Percentiles rank a stretch among this genome's conserved stretches.
Conservation (phyloP, 2,888 invertebrate genomes). For the Thereva nobilitata region DNA sequence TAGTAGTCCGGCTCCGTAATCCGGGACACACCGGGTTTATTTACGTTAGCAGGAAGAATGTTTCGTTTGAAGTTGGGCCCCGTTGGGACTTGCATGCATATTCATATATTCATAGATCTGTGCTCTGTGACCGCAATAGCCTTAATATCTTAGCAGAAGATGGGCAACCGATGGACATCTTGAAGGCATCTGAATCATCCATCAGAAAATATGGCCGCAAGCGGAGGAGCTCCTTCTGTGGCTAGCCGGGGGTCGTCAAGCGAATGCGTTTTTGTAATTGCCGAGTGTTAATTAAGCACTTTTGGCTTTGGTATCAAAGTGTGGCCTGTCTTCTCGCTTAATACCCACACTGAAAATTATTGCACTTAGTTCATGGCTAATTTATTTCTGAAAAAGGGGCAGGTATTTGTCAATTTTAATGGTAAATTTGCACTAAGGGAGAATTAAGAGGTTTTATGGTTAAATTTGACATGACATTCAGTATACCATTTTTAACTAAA, state of each 20-base stretch:
- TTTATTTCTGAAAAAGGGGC: constrained; percentile 24
- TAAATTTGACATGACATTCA: too few species aligned
- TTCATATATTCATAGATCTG: not conserved
- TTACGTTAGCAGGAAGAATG: constrained; percentile 28
- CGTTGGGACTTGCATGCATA: constrained; percentile 10
- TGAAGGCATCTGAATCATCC: constrained; percentile 9
- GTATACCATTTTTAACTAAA: too few species aligned
- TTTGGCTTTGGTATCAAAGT: not conserved
- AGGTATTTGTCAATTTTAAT: constrained; percentile 27
- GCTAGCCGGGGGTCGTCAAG: not conserved
- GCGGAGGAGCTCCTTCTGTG: constrained; percentile 8
- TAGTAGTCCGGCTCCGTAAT: not conserved
- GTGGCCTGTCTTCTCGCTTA: not conserved
- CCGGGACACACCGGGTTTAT: constrained; percentile 10
- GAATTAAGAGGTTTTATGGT: too few species aligned
- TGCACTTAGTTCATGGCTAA: constrained; percentile 20
- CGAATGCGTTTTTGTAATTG: constrained; percentile 3
- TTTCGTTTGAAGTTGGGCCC: constrained; percentile 24
- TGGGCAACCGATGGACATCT: too few species aligned
- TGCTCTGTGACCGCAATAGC: not conserved
- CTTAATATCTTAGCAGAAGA: too few species aligned
- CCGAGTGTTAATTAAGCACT: constrained; percentile 26
- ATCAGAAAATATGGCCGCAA: constrained; percentile 8
- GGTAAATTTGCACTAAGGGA: not conserved
- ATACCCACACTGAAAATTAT: constrained; percentile 6